phyloP scores from a whole-genome alignment of 2,888 invertebrate species.

The Dorcus parallelipipedus region DNA sequence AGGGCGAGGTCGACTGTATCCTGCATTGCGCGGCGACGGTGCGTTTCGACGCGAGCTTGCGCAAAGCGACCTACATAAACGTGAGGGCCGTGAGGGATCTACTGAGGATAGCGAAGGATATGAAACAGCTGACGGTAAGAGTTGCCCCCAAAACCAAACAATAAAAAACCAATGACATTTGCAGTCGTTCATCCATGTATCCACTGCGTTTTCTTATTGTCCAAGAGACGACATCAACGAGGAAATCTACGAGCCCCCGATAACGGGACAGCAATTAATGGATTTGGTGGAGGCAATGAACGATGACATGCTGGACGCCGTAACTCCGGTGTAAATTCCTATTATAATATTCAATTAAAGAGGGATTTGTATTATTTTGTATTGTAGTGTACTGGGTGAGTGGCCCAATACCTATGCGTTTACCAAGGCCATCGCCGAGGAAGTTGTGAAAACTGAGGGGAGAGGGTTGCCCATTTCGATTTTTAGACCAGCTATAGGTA shows the following conservation, averaged over 20 bases:
- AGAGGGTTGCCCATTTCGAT: slow-evolving; percentile 61
- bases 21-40: slow-evolving; percentile 77
- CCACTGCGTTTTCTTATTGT: slow-evolving; percentile 65
- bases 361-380: no score
- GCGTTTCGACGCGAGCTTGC: slow-evolving; percentile 69
- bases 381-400: slow-evolving; percentile 50
- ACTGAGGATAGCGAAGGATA: slow-evolving; percentile 61
- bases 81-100: slow-evolving; percentile 63
- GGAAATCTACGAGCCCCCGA: slow-evolving; percentile 49
- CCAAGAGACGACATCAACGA: slow-evolving; percentile 53
- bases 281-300: slow-evolving; percentile 46
- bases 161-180: slow-evolving; percentile 33
- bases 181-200: slow-evolving; percentile 55
- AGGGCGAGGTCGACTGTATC: slow-evolving; percentile 60
- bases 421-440: slow-evolving; percentile 70
- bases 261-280: slow-evolving; percentile 42
- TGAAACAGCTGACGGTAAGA: slow-evolving; percentile 61
- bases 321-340: slow-evolving; percentile 41
- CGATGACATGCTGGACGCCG: slow-evolving; percentile 40
- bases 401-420: slow-evolving; percentile 74
- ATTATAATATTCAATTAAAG: no score
- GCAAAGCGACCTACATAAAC: slow-evolving; percentile 66
- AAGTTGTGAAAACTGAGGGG: slow-evolving; percentile 54
- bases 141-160: no score
- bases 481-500: slow-evolving; percentile 65